Base-by-base conservation (phyloP, 2,113 vertebrate genomes). In the Cariama cristata region DNA sequence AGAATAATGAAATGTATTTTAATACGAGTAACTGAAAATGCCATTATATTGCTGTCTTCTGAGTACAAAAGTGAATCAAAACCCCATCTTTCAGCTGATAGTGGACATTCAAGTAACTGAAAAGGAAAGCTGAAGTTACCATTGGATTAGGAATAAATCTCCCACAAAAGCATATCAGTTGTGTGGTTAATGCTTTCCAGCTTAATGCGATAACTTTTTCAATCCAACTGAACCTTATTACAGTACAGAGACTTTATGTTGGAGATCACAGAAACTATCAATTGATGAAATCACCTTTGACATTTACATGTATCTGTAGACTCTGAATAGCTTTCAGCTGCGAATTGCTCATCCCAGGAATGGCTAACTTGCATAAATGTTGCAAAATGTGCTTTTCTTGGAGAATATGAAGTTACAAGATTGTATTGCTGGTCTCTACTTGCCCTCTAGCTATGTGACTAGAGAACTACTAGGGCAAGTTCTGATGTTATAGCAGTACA, bases 311-410 rank as follows among this genome's bases (percentile, higher is more conserved):
- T 20, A 38, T 27, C 49, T 69, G 40, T 56, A 79, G 63, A 17
- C 26, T 28, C 23, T 3, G 10, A 47, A n/a, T 1, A 38, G 28
- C 62, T 68, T 4, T 40, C 52, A 56, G 64, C 64, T 32, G 52
- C 5, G 28, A 24, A 6, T 12, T 67, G 26, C 35, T 76, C 7
- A 33, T 14, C 47, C 33, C 50, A n/a, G 53, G 24, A 14, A 3
- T 2, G 11, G 19, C 7, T 2, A 5, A 26, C 11, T 60, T 30
- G 1, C 0, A 10, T 15, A 5, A 2, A 35, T 0, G 0, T 12
- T 26, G 22, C 49, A 66, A 23, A 71, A 67, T 1, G 22, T 17
- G 28, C n/a, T 71, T 59, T 67, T 80, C 56, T 35, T 16, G 35
- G 32, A 59, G 55, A 44, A 52, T 8, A 0, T 19, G 11, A 66